These are phyloP conservation scores for Drosophila tripunctata DNA, from an alignment of 2,888 invertebrate species.

Conservation along the genomic window DNA sequence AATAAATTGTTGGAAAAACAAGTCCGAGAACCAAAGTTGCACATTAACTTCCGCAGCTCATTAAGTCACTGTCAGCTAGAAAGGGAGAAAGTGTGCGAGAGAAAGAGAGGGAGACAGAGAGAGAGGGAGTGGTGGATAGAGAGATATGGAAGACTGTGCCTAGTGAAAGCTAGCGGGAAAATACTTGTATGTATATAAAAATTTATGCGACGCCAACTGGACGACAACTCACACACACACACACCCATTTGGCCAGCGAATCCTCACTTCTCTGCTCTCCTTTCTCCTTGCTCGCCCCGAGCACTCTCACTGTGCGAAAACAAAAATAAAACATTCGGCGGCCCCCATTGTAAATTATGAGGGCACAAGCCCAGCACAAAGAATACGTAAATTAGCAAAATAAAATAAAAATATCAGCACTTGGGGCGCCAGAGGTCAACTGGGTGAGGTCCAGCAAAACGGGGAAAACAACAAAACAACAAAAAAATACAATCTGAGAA, in stretches of 20 bases:
- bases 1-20: slow-evolving; percentile 65
- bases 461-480: slow-evolving; percentile 7
- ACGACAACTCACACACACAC: slow-evolving; percentile 53
- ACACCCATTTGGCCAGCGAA: neutral
- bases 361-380: slow-evolving; percentile 38
- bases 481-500: slow-evolving; percentile 1
- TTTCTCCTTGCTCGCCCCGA: slow-evolving; percentile 5
- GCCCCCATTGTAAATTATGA: slow-evolving; percentile 64
- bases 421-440: slow-evolving; percentile 44
- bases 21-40: slow-evolving; percentile 55
- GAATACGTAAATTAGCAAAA: slow-evolving; percentile 60
- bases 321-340: slow-evolving; percentile 67
- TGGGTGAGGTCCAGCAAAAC: slow-evolving; percentile 12
- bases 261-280: neutral
- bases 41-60: slow-evolving; percentile 81
- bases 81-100: neutral
- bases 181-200: slow-evolving; percentile 60
- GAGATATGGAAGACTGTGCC: slow-evolving; percentile 10
- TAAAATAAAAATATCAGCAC: slow-evolving; percentile 51
- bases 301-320: slow-evolving; percentile 45
- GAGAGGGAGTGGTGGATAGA: neutral
- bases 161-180: slow-evolving; percentile 50
- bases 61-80: slow-evolving; percentile 72
- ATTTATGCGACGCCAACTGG: slow-evolving; percentile 80
- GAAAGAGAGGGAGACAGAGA: neutral